Evolutionary conservation across 1,140 invertebrate genomes (phyloP).

Genomic region (Heliconius hermathena): DNA sequence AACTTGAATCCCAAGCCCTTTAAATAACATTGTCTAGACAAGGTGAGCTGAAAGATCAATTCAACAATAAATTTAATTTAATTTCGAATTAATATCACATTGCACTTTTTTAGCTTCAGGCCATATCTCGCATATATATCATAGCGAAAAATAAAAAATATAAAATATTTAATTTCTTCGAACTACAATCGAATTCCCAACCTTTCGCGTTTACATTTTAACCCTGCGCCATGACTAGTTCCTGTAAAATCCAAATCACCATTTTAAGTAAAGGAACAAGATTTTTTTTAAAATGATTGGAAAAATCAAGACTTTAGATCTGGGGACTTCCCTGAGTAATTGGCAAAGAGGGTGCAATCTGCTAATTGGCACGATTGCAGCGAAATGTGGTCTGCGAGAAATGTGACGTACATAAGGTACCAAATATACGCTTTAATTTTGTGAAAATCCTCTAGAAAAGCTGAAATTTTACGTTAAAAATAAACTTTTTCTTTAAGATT

Average conservation of each 20-base stretch:
- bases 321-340: neutral
- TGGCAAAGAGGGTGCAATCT: neutral
- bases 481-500: neutral
- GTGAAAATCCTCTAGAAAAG: neutral
- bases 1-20: neutral
- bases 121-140: neutral
- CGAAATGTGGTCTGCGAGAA: slow-evolving; percentile 3
- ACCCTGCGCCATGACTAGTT: too few relatives aligned
- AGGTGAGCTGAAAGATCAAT: neutral
- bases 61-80: neutral
- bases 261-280: neutral
- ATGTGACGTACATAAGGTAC: neutral
- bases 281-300: slow-evolving; percentile 3
- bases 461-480: neutral
- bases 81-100: neutral
- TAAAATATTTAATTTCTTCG: neutral
- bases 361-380: slow-evolving; percentile 8
- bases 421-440: neutral
- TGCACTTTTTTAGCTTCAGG: too few relatives aligned
- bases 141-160: neutral
- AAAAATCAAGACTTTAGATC: neutral
- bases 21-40: neutral
- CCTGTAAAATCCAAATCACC: neutral
- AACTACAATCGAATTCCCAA: neutral
- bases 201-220: neutral